phyloP scores from a whole-genome alignment of 2,888 invertebrate species.

The Mesoligia furuncula region DNA sequence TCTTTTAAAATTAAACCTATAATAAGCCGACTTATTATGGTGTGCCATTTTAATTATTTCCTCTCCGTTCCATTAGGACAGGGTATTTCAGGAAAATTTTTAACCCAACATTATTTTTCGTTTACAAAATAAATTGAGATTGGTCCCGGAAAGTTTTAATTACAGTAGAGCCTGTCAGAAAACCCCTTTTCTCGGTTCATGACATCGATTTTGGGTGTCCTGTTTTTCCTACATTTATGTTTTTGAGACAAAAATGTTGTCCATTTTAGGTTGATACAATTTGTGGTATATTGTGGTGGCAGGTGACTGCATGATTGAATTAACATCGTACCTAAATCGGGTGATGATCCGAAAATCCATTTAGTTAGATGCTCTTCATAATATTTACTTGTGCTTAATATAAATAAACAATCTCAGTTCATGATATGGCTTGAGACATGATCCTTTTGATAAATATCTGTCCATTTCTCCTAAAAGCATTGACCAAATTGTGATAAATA shows the following conservation, averaged over 20 bases:
- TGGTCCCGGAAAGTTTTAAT: conserved; percentile 51
- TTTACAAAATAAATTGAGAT: conserved; percentile 48
- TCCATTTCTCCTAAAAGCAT: too few relatives aligned
- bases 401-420: background rate
- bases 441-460: too few relatives aligned
- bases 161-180: conserved; percentile 21
- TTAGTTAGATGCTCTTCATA: too few relatives aligned
- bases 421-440: background rate
- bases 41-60: conserved; percentile 29
- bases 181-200: background rate
- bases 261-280: background rate
- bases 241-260: background rate
- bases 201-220: conserved; percentile 14
- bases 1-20: background rate
- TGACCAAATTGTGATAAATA: too few relatives aligned
- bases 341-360: background rate
- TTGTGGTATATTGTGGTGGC: background rate
- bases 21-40: background rate
- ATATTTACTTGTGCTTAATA: background rate
- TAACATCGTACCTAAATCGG: background rate
- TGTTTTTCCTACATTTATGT: conserved; percentile 11
- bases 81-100: conserved; percentile 4
- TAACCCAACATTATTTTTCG: conserved; percentile 36
- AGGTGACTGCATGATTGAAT: background rate
- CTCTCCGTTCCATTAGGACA: conserved; percentile 1